phyloP scores from a whole-genome alignment of 2,113 vertebrate genomes.

The Peromyscus polionotus region DNA sequence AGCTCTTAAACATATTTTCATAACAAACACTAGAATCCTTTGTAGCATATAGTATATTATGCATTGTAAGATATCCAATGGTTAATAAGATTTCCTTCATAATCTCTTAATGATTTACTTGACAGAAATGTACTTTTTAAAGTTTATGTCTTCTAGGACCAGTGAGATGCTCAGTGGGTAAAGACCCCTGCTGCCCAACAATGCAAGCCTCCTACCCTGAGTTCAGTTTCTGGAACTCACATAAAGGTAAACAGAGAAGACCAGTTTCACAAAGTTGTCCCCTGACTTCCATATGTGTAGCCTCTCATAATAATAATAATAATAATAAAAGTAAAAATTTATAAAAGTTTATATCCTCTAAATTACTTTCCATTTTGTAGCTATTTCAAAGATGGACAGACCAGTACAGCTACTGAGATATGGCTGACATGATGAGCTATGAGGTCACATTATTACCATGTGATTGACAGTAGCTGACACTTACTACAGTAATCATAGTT shows the following conservation, averaged over 20 bases:
- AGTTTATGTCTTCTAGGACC: not conserved
- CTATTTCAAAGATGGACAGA: not conserved
- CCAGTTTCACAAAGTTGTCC: not conserved
- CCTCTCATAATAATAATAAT: not conserved
- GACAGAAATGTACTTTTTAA: not conserved
- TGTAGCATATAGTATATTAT: not conserved
- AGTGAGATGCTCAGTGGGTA: not conserved
- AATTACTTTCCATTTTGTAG: not conserved
- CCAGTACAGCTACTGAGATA: not conserved
- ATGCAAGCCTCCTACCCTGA: not conserved
- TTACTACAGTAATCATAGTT: too few relatives aligned
- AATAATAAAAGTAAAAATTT: not conserved
- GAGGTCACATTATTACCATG: not conserved
- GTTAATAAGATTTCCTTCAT: not conserved
- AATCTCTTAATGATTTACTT: not conserved
- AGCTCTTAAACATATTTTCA: constrained; percentile 22
- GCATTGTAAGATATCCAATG: not conserved
- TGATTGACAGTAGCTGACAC: not conserved
- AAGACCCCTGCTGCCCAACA: not conserved
- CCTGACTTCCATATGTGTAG: not conserved
- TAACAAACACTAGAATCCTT: constrained; percentile 35
- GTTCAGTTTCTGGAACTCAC: not conserved
- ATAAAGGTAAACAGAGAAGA: not conserved
- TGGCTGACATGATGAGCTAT: not conserved
- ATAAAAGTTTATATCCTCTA: not conserved